Conservation (phyloP, 2,797 vertebrate genomes). For the Heterohyrax brucei region DNA sequence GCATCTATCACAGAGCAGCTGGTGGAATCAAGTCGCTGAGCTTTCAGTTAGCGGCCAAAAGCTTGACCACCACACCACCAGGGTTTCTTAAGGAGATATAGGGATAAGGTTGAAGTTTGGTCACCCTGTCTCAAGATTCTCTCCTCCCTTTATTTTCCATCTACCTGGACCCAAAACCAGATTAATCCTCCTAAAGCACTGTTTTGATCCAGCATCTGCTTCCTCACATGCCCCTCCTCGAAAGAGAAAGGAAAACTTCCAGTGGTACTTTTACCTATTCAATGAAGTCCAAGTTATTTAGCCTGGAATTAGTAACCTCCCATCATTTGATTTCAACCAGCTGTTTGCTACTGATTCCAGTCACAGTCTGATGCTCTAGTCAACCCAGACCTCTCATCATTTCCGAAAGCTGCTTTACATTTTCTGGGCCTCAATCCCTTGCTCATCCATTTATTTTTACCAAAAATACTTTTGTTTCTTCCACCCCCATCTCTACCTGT, state of each 20-base stretch:
- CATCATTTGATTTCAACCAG: not conserved
- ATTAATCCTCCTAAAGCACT: slow-evolving; percentile 5
- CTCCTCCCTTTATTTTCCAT: not conserved
- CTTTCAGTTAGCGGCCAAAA: too few species aligned
- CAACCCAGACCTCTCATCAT: not conserved
- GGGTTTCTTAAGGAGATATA: too few species aligned
- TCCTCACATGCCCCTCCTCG: not conserved
- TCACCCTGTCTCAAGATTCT: not conserved
- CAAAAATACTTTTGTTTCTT: slow-evolving; percentile 17
- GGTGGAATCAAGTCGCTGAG: too few species aligned
- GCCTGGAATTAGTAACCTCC: not conserved
- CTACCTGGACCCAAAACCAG: not conserved
- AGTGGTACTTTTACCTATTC: not conserved
- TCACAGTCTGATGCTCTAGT: not conserved
- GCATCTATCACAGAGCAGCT: too few species aligned
- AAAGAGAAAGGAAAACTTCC: not conserved
- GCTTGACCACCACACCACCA: too few species aligned
- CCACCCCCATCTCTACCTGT: not conserved
- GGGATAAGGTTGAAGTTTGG: not conserved
- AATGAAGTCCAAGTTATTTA: slow-evolving; percentile 29
- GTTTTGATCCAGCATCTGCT: not conserved
- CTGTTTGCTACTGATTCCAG: not conserved
- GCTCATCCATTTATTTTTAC: not conserved
- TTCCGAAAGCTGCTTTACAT: not conserved
- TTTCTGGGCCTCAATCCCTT: not conserved